Evolutionary conservation across 2,797 vertebrate species (phyloP).

Genomic region (Characodon lateralis): DNA sequence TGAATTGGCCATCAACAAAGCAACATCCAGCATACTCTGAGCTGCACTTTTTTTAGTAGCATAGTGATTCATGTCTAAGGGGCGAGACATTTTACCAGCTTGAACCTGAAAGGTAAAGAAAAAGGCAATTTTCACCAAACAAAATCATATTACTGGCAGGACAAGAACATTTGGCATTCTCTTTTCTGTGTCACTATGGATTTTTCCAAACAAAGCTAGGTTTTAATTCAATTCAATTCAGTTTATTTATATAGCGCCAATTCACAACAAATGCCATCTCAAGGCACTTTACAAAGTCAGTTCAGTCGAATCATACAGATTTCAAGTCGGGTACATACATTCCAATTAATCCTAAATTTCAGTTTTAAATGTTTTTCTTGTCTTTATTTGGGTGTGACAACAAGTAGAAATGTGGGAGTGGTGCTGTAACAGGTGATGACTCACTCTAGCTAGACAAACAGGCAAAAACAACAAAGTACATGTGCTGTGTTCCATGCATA

Average conservation of each 20-base stretch:
- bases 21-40: constrained; percentile 90
- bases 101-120: constrained; percentile 22
- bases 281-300: too few species aligned
- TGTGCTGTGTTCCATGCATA: neutral
- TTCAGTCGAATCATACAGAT: too few species aligned
- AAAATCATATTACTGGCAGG: neutral
- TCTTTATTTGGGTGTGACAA: constrained; percentile 33
- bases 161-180: neutral
- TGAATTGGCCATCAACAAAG: constrained; percentile 90
- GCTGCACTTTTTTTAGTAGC: constrained; percentile 91
- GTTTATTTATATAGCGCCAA: too few species aligned
- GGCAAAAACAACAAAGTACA: constrained; percentile 13
- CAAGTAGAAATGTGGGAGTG: constrained; percentile 10
- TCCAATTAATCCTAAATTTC: too few species aligned
- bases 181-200: neutral
- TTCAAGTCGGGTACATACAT: too few species aligned
- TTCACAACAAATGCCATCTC: too few species aligned
- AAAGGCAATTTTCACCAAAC: neutral
- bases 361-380: neutral
- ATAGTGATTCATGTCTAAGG: constrained; percentile 87
- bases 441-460: constrained; percentile 7
- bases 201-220: neutral
- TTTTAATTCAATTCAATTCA: neutral
- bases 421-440: constrained; percentile 15
- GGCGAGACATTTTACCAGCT: neutral